Conservation (phyloP, 2,888 invertebrate species). For the Cryptocephalus primarius region DNA sequence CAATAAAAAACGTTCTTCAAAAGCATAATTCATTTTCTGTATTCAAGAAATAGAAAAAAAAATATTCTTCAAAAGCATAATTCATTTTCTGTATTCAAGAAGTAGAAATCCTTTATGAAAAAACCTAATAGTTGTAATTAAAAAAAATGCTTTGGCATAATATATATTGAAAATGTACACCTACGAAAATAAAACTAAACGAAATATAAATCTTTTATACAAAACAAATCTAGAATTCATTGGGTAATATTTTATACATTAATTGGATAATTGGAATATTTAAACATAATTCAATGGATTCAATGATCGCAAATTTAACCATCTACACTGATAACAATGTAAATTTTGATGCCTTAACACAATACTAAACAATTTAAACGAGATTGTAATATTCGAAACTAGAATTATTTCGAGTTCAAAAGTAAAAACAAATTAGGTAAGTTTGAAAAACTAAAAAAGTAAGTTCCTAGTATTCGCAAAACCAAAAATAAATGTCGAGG, state of each 20-base stretch:
- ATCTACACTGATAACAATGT: slow-evolving; percentile 13
- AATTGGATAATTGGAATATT: slow-evolving; percentile 14
- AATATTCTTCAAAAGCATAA: slow-evolving; percentile 4
- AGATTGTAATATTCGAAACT: background rate
- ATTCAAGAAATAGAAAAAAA: slow-evolving; percentile 6
- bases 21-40: slow-evolving; percentile 7
- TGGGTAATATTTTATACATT: slow-evolving; percentile 18
- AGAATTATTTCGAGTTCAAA: background rate
- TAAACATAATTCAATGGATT: slow-evolving; percentile 8
- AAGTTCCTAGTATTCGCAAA: background rate
- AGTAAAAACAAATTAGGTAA: background rate
- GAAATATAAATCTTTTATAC: slow-evolving; percentile 31
- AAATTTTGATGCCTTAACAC: slow-evolving; percentile 4
- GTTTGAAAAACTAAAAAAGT: background rate
- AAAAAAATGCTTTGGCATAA: slow-evolving; percentile 35
- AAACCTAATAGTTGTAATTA: slow-evolving; percentile 7
- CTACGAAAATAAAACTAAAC: slow-evolving; percentile 25
- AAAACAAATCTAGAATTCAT: slow-evolving; percentile 25
- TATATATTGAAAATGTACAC: slow-evolving; percentile 15
- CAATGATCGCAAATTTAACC: slow-evolving; percentile 13
- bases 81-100: slow-evolving; percentile 8
- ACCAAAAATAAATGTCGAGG: slow-evolving; percentile 4
- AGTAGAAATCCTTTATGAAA: slow-evolving; percentile 8
- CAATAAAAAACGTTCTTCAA: background rate
- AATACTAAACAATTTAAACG: background rate